Conservation (phyloP, 1,140 invertebrate genomes). For the Copidosoma floridanum region DNA sequence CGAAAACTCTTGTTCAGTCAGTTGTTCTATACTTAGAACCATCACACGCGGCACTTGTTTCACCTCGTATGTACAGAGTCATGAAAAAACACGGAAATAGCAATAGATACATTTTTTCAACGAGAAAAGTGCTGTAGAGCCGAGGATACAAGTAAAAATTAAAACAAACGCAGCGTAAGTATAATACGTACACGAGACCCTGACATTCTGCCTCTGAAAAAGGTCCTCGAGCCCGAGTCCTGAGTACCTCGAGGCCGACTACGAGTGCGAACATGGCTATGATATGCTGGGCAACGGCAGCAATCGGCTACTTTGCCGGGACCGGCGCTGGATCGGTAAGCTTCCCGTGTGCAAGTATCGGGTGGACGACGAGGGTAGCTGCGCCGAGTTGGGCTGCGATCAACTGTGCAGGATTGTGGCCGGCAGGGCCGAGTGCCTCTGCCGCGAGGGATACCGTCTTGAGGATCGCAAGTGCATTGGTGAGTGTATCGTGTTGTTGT, state of each 20-base stretch:
- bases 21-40: no score
- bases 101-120: no score
- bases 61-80: no score
- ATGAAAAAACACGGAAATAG: no score
- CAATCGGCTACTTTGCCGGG: constrained; percentile 44
- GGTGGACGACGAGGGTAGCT: constrained; percentile 38
- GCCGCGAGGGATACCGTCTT: constrained; percentile 51
- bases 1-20: no score
- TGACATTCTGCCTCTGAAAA: no score
- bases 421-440: constrained; percentile 53
- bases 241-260: constrained; percentile 53
- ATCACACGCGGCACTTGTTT: no score
- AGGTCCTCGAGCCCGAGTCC: constrained; percentile 51
- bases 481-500: constrained; percentile 39
- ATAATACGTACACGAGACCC: no score
- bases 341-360: constrained; percentile 46
- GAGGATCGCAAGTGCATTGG: constrained; percentile 49
- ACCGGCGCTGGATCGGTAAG: constrained; percentile 49
- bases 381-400: constrained; percentile 47
- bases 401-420: constrained; percentile 55
- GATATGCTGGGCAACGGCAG: background rate
- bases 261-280: constrained; percentile 49
- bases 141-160: no score
- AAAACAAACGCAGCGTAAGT: no score
- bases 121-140: no score